Evolutionary conservation across 2,888 invertebrate genomes (phyloP).

Genomic region (Drosophila differens): DNA sequence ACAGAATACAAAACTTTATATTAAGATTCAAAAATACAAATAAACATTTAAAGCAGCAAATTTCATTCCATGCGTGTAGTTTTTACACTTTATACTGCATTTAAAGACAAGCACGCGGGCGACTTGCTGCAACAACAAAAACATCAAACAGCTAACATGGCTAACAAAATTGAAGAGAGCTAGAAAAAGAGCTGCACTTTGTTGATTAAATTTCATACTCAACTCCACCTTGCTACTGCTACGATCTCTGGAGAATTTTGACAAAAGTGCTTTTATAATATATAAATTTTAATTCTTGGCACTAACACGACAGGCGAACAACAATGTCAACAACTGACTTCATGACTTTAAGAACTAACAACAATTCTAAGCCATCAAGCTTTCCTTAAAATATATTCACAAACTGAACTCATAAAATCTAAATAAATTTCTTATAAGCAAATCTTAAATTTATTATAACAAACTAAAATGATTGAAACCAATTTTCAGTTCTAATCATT

Average conservation of each 20-base stretch:
- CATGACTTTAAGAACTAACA: background rate
- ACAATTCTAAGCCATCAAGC: background rate
- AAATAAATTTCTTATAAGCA: background rate
- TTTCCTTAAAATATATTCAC: background rate
- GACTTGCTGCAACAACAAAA: slow-evolving; percentile 45
- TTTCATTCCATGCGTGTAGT: slow-evolving; percentile 39
- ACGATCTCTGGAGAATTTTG: background rate
- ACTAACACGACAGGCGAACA: slow-evolving; percentile 33
- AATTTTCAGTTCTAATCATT: background rate
- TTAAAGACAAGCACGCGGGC: slow-evolving; percentile 63
- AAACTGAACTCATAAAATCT: background rate
- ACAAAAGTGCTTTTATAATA: slow-evolving; percentile 57
- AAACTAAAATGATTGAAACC: background rate
- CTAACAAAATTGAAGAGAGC: slow-evolving; percentile 37
- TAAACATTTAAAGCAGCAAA: slow-evolving; percentile 16
- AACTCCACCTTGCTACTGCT: slow-evolving; percentile 51
- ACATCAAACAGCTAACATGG: slow-evolving; percentile 11
- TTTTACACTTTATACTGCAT: background rate
- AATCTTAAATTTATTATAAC: background rate
- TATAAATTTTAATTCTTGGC: slow-evolving; percentile 60
- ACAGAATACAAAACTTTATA: slow-evolving; percentile 19
- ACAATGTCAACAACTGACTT: slow-evolving; percentile 9
- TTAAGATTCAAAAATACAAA: slow-evolving; percentile 67
- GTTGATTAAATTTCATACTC: slow-evolving; percentile 75
- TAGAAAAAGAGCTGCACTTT: slow-evolving; percentile 71